Percentiles rank a stretch among this genome's conserved stretches.
Evolutionary conservation across 2,888 invertebrate species (phyloP).

Genomic region (Selenia dentaria): DNA sequence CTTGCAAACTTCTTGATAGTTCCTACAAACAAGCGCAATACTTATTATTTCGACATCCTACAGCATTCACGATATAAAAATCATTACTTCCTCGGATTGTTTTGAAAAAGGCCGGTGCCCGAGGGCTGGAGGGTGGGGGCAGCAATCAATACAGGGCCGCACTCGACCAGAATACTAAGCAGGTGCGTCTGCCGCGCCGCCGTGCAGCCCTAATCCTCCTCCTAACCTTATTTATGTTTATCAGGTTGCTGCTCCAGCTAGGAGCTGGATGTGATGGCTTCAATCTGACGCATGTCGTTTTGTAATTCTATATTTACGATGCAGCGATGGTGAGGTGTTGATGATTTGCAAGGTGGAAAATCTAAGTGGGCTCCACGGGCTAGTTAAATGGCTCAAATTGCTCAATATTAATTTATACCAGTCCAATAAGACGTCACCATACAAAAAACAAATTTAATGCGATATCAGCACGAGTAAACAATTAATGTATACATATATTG

Average conservation of each 20-base stretch:
- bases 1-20: too few relatives aligned
- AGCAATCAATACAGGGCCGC: constrained; percentile 88
- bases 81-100: constrained; percentile 72
- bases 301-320: too few relatives aligned
- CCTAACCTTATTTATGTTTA: constrained; percentile 27
- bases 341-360: too few relatives aligned
- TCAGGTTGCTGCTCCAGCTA: constrained; percentile 12
- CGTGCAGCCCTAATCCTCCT: constrained; percentile 20
- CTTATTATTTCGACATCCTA: constrained; percentile 5
- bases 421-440: too few relatives aligned
- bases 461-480: too few relatives aligned
- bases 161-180: constrained; percentile 86
- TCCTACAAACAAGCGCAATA: not conserved
- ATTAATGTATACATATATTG: too few relatives aligned
- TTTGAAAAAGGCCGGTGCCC: constrained; percentile 74
- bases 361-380: too few relatives aligned
- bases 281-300: not conserved
- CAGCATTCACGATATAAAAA: constrained; percentile 48
- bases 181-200: constrained; percentile 39
- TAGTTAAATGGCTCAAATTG: too few relatives aligned
- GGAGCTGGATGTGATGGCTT: constrained; percentile 5
- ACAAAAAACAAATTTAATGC: too few relatives aligned
- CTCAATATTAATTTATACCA: too few relatives aligned
- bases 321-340: too few relatives aligned
- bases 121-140: constrained; percentile 59